Evolutionary conservation across 2,888 invertebrate genomes (phyloP).

Genomic region (Eubasilissa splendida): DNA sequence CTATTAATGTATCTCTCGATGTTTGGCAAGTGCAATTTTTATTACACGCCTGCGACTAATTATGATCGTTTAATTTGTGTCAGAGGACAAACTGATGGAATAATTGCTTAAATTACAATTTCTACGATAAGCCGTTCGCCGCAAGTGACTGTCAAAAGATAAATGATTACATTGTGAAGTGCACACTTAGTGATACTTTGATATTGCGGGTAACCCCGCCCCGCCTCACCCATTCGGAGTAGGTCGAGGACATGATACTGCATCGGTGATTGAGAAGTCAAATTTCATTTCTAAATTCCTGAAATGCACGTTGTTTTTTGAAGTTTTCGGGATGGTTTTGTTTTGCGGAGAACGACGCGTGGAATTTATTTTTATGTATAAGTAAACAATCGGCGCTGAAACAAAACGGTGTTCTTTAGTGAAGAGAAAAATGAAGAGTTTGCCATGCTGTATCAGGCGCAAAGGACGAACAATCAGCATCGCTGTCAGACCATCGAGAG

Average conservation of each 20-base stretch:
- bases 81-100: constrained; percentile 21
- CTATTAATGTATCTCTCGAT: constrained; percentile 19
- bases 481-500: constrained; percentile 35
- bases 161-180: too few relatives aligned
- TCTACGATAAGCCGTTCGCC: constrained; percentile 8
- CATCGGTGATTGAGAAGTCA: too few relatives aligned
- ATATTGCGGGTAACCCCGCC: too few relatives aligned
- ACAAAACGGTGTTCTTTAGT: background rate
- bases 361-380: too few relatives aligned
- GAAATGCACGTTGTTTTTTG: too few relatives aligned
- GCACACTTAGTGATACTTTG: too few relatives aligned
- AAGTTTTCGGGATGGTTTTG: too few relatives aligned
- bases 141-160: constrained; percentile 1
- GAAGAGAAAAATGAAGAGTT: constrained; percentile 34
- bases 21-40: constrained; percentile 24
- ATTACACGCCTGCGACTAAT: constrained; percentile 4
- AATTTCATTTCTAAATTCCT: too few relatives aligned
- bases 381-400: background rate
- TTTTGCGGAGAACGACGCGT: too few relatives aligned
- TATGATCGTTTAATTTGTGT: constrained; percentile 29
- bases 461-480: constrained; percentile 47
- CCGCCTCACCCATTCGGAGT: too few relatives aligned
- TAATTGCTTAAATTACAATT: constrained; percentile 11
- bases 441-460: constrained; percentile 5
- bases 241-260: too few relatives aligned